Conservation (phyloP, 2,888 invertebrate genomes). For the Coenonympha glycerion region DNA sequence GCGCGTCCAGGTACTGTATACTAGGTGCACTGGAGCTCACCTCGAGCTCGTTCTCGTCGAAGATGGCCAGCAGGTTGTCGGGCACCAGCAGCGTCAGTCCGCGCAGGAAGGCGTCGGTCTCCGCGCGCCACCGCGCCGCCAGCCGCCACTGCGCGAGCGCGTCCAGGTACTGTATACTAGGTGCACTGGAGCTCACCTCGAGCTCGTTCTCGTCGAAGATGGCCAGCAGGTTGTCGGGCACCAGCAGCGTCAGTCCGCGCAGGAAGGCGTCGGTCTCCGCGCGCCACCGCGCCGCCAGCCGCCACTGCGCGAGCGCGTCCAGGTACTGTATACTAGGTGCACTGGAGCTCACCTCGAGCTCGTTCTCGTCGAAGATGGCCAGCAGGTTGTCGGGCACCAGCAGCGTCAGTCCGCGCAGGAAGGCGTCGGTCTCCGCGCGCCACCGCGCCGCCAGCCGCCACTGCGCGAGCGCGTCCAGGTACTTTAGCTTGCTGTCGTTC, state of each 20-base stretch:
- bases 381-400: conserved; percentile 94
- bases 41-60: conserved; percentile 97
- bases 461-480: conserved; percentile 92
- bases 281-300: conserved; percentile 86
- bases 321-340: conserved; percentile 86
- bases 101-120: conserved; percentile 91
- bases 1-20: conserved; percentile 90
- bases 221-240: conserved; percentile 93
- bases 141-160: conserved; percentile 92
- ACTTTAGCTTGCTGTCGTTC: conserved; percentile 85
- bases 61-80: conserved; percentile 93
- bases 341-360: conserved; percentile 90
- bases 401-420: conserved; percentile 92
- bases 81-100: conserved; percentile 94
- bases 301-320: conserved; percentile 91
- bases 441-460: conserved; percentile 89
- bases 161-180: conserved; percentile 87
- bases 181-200: conserved; percentile 87
- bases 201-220: conserved; percentile 98
- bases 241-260: conserved; percentile 91
- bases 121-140: conserved; percentile 86
- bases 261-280: conserved; percentile 92
- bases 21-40: no score
- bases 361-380: conserved; percentile 96
- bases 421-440: conserved; percentile 89